A percentile compares a stretch with the other conserved stretches of the same genome.
Conservation (phyloP, 2,113 vertebrate genomes). For the Rostratula benghalensis region DNA sequence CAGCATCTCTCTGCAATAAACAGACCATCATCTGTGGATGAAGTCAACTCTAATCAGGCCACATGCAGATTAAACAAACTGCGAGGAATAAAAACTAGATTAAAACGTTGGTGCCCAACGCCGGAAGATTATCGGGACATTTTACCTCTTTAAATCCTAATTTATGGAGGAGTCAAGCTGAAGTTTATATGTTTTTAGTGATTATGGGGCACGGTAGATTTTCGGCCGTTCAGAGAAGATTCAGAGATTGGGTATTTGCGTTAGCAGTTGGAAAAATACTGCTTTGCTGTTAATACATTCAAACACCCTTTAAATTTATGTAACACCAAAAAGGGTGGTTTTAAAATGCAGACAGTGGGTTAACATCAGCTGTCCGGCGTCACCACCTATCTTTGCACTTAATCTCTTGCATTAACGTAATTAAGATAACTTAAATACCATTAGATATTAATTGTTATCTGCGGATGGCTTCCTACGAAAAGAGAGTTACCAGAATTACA, state of each 20-base stretch:
- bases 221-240: conserved; percentile 78
- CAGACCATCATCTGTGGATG: conserved; percentile 88
- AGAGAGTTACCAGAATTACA: background rate
- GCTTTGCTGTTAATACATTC: conserved; percentile 21
- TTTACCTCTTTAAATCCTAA: conserved; percentile 89
- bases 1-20: conserved; percentile 82
- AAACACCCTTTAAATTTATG: conserved; percentile 19
- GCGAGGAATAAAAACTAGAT: conserved; percentile 85
- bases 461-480: background rate
- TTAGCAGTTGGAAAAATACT: conserved; percentile 60
- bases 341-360: background rate
- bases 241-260: conserved; percentile 74
- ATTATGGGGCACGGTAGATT: conserved; percentile 79
- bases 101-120: conserved; percentile 84
- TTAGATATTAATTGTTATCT: conserved; percentile 30
- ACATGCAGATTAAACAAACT: conserved; percentile 94
- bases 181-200: conserved; percentile 80
- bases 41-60: conserved; percentile 92
- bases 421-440: conserved; percentile 55
- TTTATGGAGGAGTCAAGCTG: conserved; percentile 84
- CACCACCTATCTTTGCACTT: conserved; percentile 39
- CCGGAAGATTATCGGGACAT: conserved; percentile 84
- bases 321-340: background rate
- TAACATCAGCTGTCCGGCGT: background rate
- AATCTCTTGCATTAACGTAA: conserved; percentile 56